These are phyloP conservation scores for Puntigrus tetrazona DNA, from an alignment of 2,113 vertebrate species.

Conservation along the genomic window DNA sequence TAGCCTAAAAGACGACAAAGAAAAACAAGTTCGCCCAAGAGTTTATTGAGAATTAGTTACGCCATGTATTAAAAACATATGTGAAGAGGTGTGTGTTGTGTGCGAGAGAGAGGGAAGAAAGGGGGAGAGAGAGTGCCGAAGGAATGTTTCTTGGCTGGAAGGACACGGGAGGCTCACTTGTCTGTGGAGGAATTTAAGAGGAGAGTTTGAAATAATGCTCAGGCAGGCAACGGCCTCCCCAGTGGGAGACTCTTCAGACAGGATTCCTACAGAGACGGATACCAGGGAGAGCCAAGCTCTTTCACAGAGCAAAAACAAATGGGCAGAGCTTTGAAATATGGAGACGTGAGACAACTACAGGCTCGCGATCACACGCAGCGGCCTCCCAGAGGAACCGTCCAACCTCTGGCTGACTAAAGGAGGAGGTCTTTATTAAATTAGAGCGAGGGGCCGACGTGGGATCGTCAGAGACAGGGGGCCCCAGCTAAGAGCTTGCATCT, in stretches of 20 bases:
- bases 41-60: constrained; percentile 32
- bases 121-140: constrained; percentile 53
- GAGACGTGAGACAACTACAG: constrained; percentile 52
- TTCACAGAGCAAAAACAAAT: constrained; percentile 65
- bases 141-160: constrained; percentile 50
- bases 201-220: constrained; percentile 66
- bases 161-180: constrained; percentile 59
- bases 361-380: constrained; percentile 59
- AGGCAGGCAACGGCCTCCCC: constrained; percentile 52
- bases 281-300: constrained; percentile 62
- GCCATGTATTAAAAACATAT: constrained; percentile 29
- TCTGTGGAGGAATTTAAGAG: constrained; percentile 64
- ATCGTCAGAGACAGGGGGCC: constrained; percentile 42
- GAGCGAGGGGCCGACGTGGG: constrained; percentile 49
- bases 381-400: constrained; percentile 62
- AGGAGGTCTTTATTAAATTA: constrained; percentile 72
- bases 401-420: constrained; percentile 57
- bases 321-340: constrained; percentile 55
- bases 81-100: constrained; percentile 23
- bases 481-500: constrained; percentile 57
- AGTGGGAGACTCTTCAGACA: constrained; percentile 55
- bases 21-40: constrained; percentile 17
- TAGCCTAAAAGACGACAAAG: not conserved
- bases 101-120: not conserved
- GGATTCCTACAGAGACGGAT: constrained; percentile 61